A percentile compares a stretch with the other conserved stretches of the same genome.
Evolutionary conservation across 2,113 vertebrate genomes (phyloP).

Genomic region (Saimiri boliviensis): DNA sequence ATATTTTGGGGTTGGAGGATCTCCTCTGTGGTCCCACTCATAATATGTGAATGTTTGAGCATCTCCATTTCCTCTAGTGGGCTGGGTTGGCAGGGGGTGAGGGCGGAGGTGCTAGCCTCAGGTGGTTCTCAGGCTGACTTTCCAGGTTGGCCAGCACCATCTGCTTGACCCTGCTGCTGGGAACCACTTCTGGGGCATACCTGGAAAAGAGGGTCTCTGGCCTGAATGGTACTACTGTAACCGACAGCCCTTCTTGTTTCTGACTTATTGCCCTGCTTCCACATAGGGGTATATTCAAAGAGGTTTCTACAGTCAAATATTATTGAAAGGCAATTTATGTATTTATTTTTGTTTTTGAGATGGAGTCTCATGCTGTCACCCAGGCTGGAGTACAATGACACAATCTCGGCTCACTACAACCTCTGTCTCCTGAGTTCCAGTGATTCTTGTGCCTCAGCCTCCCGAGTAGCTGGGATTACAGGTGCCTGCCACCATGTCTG

Average conservation of each 20-base stretch:
- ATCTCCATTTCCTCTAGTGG: rapidly evolving
- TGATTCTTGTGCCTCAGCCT: too few relatives aligned
- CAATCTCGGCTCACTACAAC: too few relatives aligned
- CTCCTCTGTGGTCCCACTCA: too few relatives aligned
- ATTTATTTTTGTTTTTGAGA: not conserved
- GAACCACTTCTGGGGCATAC: not conserved
- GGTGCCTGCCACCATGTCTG: too few relatives aligned
- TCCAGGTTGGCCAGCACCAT: not conserved
- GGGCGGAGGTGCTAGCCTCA: not conserved
- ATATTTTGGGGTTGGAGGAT: not conserved
- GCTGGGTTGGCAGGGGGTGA: not conserved
- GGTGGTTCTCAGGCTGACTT: not conserved
- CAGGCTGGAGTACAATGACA: too few relatives aligned
- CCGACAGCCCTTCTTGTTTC: not conserved
- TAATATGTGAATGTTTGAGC: rapidly evolving
- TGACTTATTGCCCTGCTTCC: not conserved
- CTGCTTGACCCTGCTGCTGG: not conserved
- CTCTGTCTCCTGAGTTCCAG: too few relatives aligned
- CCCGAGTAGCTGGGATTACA: too few relatives aligned
- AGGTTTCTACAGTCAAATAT: not conserved
- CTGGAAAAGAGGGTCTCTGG: not conserved
- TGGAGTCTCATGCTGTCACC: too few relatives aligned
- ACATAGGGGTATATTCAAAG: not conserved
- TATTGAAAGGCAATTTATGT: not conserved
- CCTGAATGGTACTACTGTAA: not conserved